Conservation (phyloP, 2,888 invertebrate genomes). For the Falcaria lacertinaria region DNA sequence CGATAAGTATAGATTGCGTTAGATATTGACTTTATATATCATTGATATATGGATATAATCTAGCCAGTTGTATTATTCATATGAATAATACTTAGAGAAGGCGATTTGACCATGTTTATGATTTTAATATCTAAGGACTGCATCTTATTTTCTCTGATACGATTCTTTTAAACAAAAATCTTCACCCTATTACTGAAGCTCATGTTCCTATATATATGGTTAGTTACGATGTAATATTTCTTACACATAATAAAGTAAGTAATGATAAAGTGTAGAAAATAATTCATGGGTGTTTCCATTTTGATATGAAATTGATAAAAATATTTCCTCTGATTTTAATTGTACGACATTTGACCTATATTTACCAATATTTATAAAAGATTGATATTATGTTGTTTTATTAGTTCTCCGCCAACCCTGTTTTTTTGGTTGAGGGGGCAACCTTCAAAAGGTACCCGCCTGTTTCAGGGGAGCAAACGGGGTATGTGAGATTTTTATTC, state of each 20-base stretch:
- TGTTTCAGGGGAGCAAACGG: no score
- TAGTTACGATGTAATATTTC: constrained; percentile 53
- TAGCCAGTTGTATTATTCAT: no score
- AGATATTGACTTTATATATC: no score
- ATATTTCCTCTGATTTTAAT: constrained; percentile 77
- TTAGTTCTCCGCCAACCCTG: constrained; percentile 20
- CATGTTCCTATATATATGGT: constrained; percentile 68
- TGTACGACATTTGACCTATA: constrained; percentile 78
- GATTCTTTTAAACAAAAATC: neutral
- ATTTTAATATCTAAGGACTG: no score
- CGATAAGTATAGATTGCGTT: no score
- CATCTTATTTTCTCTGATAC: no score
- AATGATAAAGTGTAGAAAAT: constrained; percentile 78
- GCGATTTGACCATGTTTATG: no score
- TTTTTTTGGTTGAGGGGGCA: no score
- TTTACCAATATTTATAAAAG: constrained; percentile 79
- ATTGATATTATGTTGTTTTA: constrained; percentile 68
- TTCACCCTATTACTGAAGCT: constrained; percentile 48
- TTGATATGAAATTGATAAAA: constrained; percentile 76
- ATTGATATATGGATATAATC: no score
- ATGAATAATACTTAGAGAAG: no score
- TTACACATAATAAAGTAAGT: constrained; percentile 48
- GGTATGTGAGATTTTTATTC: no score
- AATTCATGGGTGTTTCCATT: constrained; percentile 72
- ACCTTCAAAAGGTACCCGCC: no score